Conservation (phyloP, 1,140 invertebrate species). For the Drosophila seguyi region DNA sequence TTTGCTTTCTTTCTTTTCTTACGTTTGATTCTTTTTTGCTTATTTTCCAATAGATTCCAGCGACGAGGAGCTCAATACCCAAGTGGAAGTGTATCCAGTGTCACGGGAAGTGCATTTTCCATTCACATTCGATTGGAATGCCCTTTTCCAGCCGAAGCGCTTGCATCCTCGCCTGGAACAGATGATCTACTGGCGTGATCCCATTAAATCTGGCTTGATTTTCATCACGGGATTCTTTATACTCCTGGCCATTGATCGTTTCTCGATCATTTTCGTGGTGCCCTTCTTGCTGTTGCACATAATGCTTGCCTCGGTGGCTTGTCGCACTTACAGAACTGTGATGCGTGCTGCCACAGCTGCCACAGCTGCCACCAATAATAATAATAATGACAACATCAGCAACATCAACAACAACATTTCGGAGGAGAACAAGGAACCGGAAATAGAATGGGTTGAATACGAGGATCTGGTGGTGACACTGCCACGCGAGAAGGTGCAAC, state of each 20-base stretch:
- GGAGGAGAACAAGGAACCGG: fast-evolving
- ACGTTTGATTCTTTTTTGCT: no score
- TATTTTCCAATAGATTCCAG: no score
- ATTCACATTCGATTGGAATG: neutral
- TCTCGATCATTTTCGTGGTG: conserved; percentile 97
- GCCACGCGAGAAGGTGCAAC: neutral
- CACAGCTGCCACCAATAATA: no score
- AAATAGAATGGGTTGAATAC: neutral
- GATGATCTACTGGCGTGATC: conserved; percentile 98
- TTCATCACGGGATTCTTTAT: conserved; percentile 94
- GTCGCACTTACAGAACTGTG: conserved; percentile 97
- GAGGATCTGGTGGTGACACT: conserved; percentile 86
- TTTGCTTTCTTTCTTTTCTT: neutral
- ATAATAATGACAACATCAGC: no score
- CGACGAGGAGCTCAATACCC: neutral
- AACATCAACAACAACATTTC: neutral
- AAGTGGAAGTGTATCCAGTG: no score
- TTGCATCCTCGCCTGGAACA: conserved; percentile 89
- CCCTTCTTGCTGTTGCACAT: conserved; percentile 95
- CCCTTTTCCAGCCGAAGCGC: neutral
- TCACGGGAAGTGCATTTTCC: no score
- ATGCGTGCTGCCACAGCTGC: conserved; percentile 89
- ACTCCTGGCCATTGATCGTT: conserved; percentile 95
- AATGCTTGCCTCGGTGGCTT: conserved; percentile 93
- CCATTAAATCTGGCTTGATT: conserved; percentile 95